Conservation (phyloP, 2,113 vertebrate genomes). For the Thunnus maccoyii region DNA sequence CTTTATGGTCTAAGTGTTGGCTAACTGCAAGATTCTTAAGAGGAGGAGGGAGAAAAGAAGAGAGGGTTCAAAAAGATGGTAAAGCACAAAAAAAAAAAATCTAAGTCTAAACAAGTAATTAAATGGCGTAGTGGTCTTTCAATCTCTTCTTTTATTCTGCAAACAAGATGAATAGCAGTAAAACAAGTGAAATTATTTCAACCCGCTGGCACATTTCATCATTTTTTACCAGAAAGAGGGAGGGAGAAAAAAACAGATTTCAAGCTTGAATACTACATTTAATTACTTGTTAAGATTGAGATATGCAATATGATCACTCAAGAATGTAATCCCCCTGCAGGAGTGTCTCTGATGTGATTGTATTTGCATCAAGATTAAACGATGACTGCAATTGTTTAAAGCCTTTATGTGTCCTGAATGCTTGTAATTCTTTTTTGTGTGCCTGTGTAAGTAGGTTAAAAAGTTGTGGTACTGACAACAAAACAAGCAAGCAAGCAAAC, state of each 20-base stretch:
- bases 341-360: conserved; percentile 8
- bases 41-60: conserved; percentile 9
- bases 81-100: background rate
- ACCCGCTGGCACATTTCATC: conserved; percentile 47
- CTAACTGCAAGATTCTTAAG: conserved; percentile 28
- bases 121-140: conserved; percentile 43
- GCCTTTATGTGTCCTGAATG: background rate
- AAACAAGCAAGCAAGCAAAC: conserved; percentile 15
- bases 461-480: background rate
- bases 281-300: conserved; percentile 61
- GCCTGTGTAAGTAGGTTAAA: background rate
- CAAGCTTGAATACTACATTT: conserved; percentile 52
- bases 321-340: conserved; percentile 52
- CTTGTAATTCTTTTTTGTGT: background rate
- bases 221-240: conserved; percentile 21
- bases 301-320: conserved; percentile 49
- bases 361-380: conserved; percentile 20
- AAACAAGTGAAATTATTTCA: conserved; percentile 51
- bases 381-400: background rate
- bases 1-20: conserved; percentile 60
- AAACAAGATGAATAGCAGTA: conserved; percentile 46
- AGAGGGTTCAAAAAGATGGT: background rate
- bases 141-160: conserved; percentile 5
- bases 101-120: conserved; percentile 45
- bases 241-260: background rate